These are phyloP conservation scores for Microcebus jonahi DNA, from an alignment of 2,113 vertebrate genomes.

Conservation along the genomic window DNA sequence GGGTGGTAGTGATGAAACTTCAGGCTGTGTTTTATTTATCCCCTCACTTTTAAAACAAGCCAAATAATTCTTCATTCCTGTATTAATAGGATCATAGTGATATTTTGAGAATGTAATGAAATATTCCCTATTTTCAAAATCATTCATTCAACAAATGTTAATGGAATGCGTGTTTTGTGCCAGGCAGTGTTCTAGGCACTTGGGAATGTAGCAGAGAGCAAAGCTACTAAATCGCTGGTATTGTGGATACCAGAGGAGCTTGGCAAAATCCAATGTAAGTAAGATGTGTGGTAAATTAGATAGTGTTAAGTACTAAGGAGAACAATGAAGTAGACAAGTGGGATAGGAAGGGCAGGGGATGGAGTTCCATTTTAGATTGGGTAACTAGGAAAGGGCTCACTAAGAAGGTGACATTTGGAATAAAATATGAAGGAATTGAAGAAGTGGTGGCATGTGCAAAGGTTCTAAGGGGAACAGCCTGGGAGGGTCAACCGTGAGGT, in stretches of 20 bases:
- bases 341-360: background rate
- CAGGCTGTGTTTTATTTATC: background rate
- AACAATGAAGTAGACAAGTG: background rate
- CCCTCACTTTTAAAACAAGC: background rate
- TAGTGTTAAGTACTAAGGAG: background rate
- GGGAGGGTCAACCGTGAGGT: background rate
- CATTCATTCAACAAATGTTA: background rate
- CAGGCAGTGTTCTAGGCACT: background rate
- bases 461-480: background rate
- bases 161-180: background rate
- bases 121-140: background rate
- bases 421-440: background rate
- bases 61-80: background rate
- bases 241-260: background rate
- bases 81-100: background rate
- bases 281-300: background rate
- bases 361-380: background rate
- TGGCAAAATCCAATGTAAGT: background rate
- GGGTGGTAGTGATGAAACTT: background rate
- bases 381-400: background rate
- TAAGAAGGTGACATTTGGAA: background rate
- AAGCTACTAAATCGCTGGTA: background rate
- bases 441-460: background rate
- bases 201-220: background rate
- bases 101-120: background rate